Evolutionary conservation across 2,888 invertebrate genomes (phyloP).

Genomic region (Bruchidius siliquastri): DNA sequence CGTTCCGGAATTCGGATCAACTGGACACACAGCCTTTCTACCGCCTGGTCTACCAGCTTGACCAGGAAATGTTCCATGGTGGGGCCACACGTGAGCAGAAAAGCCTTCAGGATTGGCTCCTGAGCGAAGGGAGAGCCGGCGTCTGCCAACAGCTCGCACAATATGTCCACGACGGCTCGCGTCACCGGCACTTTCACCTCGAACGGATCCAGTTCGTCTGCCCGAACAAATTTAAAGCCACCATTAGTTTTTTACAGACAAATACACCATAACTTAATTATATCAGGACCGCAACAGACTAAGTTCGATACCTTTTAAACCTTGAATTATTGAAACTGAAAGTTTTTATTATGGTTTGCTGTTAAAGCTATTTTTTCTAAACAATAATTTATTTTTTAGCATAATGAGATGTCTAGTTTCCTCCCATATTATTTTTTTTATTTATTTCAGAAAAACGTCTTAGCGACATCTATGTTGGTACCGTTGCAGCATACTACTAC

Average conservation of each 20-base stretch:
- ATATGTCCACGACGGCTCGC: slow-evolving; percentile 46
- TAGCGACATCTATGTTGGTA: too few species aligned
- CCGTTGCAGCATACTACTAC: too few species aligned
- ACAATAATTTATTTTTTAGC: too few species aligned
- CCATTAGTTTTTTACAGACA: not conserved
- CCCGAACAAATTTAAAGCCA: slow-evolving; percentile 22
- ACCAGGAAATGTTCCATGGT: slow-evolving; percentile 40
- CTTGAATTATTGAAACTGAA: too few species aligned
- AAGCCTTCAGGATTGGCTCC: slow-evolving; percentile 50
- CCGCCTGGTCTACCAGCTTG: slow-evolving; percentile 26
- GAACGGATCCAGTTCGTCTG: slow-evolving; percentile 52
- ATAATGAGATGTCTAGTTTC: too few species aligned
- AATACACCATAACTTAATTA: not conserved
- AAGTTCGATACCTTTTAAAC: too few species aligned
- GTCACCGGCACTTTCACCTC: slow-evolving; percentile 49
- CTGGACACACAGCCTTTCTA: slow-evolving; percentile 29
- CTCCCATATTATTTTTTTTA: too few species aligned
- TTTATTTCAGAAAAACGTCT: too few species aligned
- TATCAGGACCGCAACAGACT: not conserved
- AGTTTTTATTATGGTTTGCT: too few species aligned
- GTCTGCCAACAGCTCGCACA: slow-evolving; percentile 50
- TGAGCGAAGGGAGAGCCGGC: slow-evolving; percentile 47
- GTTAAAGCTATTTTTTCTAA: too few species aligned
- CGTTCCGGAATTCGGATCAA: slow-evolving; percentile 30
- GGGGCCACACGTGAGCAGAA: slow-evolving; percentile 46